A percentile compares a stretch with the other conserved stretches of the same genome.
Evolutionary conservation across 2,113 vertebrate genomes (phyloP).

Genomic region (Gopherus flavomarginatus): DNA sequence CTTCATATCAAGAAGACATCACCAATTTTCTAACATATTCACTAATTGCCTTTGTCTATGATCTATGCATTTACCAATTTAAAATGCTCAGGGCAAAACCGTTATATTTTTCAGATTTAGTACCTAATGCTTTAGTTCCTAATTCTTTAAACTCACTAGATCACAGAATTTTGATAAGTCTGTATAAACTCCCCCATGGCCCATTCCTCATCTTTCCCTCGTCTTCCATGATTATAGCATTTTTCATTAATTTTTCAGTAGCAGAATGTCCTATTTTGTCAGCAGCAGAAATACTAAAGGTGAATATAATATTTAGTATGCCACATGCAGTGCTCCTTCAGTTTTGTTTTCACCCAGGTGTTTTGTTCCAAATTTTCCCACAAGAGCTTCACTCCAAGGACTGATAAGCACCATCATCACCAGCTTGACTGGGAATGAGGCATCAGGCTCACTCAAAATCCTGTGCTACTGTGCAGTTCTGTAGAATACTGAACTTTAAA

Average conservation of each 20-base stretch:
- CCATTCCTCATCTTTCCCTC: slow-evolving; percentile 5
- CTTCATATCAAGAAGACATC: slow-evolving; percentile 3
- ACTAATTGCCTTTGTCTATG: slow-evolving; percentile 64
- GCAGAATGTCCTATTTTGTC: neutral
- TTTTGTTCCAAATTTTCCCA: neutral
- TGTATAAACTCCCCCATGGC: slow-evolving; percentile 23
- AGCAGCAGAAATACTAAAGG: neutral
- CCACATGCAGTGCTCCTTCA: neutral
- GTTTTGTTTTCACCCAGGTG: neutral
- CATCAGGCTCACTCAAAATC: neutral
- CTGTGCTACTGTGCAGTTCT: neutral
- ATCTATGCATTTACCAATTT: slow-evolving; percentile 50
- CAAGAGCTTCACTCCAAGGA: neutral
- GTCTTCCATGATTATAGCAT: neutral
- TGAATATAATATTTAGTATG: neutral
- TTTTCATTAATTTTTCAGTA: slow-evolving; percentile 39
- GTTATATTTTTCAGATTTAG: slow-evolving; percentile 39
- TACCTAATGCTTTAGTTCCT: slow-evolving; percentile 49
- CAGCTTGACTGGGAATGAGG: neutral
- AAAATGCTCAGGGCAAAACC: neutral
- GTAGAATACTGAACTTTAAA: neutral
- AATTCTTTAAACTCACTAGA: slow-evolving; percentile 38
- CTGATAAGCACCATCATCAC: neutral
- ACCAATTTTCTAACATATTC: slow-evolving; percentile 40
- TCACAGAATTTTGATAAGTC: slow-evolving; percentile 39